These are phyloP conservation scores for Cotesia typhae DNA, from an alignment of 1,140 invertebrate species.

Conservation along the genomic window DNA sequence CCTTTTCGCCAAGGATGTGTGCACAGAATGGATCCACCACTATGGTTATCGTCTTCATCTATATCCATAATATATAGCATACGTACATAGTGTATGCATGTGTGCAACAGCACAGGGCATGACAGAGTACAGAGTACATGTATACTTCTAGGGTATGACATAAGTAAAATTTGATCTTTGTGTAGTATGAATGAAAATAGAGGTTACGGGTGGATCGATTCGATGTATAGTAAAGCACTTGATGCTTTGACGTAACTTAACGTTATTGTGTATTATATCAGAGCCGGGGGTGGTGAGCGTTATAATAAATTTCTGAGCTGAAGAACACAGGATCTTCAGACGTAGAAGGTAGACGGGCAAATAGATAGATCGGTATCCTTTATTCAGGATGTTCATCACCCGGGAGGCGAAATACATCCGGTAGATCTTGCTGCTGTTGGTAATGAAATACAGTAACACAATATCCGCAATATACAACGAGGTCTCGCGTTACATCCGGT, in stretches of 20 bases:
- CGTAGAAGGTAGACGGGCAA: background rate
- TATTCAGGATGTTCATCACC: conserved; percentile 24
- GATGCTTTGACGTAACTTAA: too few relatives aligned
- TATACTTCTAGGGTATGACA: too few relatives aligned
- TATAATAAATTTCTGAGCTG: background rate
- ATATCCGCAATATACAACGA: conserved; percentile 52
- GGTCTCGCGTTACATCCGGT: conserved; percentile 45
- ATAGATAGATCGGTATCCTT: conserved; percentile 2
- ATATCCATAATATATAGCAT: too few relatives aligned
- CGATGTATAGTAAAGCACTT: too few relatives aligned
- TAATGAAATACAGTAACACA: conserved; percentile 59
- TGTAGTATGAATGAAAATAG: background rate
- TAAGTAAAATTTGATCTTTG: background rate
- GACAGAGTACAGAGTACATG: too few relatives aligned
- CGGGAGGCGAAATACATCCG: conserved; percentile 44
- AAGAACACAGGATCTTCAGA: background rate
- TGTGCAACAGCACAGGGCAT: too few relatives aligned
- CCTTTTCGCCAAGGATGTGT: too few relatives aligned
- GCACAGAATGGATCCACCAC: too few relatives aligned
- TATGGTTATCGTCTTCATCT: too few relatives aligned
- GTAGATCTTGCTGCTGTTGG: conserved; percentile 32
- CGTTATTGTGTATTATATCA: too few relatives aligned
- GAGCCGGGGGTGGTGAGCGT: background rate
- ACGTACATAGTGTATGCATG: too few relatives aligned
- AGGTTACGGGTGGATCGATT: background rate